Evolutionary conservation across 2,113 vertebrate species (phyloP), one percentile per base, ranked within the genome.

Genomic region (Sorex araneus): DNA sequence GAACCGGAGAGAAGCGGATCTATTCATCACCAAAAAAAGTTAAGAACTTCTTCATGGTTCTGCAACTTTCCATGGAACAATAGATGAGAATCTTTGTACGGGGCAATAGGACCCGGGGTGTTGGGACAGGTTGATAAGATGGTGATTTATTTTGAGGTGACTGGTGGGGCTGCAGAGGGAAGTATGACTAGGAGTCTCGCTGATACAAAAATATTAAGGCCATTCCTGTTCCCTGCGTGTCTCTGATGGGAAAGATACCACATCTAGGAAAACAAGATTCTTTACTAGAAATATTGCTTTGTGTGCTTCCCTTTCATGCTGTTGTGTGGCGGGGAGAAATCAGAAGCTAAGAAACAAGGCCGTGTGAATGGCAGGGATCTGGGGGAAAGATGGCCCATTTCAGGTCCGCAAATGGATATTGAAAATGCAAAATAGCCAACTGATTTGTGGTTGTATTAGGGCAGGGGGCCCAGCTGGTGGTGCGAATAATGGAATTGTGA

Each of bases 91-190:
- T 63, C 50, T 80, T 36, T 79, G 86, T 63, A 12, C 3, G 32
- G 34, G 84, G 77, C 0, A 0, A 87, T 0, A 30, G 67, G 15
- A 94, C 23, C 73, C 25, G 80, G 67, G 47, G 81, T 12, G 30
- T 74, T 40, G 71, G 19, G 45, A 71, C 21, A 6, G 23, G 73
- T 45, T 87, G 94, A 93, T 82, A 89, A 94, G 91, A 82, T 69
- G 74, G 50, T 84, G 94, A 94, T 94, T 94, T 89, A 96, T 93
- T 93, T 81, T 86, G 36, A 40, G 86, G 94, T 92, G 95, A 64
- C 43, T 6, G 34, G 16, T 7, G 69, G 34, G 89, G 43, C 92
- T 82, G 54, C 81, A 64, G 79, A 79, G 84, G 70, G 82, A 67
- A 91, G 75, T 88, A 84, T 70, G 18, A 75, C 74, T 50, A 7